phyloP scores from a whole-genome alignment of 1,140 invertebrate species.

The Pteromalus puparum region DNA sequence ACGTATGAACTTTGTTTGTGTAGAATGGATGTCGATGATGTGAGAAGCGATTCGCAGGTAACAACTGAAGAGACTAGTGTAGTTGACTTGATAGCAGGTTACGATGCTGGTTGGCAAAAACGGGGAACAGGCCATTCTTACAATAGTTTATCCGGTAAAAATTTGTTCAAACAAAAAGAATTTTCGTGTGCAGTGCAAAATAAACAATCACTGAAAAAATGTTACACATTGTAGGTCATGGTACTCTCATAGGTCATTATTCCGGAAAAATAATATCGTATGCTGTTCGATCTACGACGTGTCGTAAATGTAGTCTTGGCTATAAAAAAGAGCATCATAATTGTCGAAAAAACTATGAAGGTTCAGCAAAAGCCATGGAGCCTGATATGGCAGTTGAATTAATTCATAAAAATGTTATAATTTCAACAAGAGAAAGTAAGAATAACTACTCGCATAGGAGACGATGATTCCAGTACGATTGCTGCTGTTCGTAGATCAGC shows the following conservation, averaged over 20 bases:
- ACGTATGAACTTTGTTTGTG: neutral
- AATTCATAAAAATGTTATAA: conserved; percentile 26
- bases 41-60: too few relatives aligned
- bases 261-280: conserved; percentile 4
- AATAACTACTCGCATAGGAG: conserved; percentile 30
- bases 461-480: conserved; percentile 50
- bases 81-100: conserved; percentile 17
- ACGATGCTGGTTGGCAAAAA: conserved; percentile 47
- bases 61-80: neutral
- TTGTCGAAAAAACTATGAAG: conserved; percentile 48
- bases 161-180: neutral
- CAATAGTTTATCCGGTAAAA: conserved; percentile 43
- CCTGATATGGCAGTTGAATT: conserved; percentile 47
- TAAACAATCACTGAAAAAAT: neutral
- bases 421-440: conserved; percentile 13
- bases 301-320: conserved; percentile 43
- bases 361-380: conserved; percentile 54
- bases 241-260: conserved; percentile 20
- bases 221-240: conserved; percentile 1
- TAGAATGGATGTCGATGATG: neutral
- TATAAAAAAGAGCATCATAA: conserved; percentile 39
- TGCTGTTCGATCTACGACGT: neutral
- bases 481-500: conserved; percentile 44
- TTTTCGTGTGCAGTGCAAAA: neutral
- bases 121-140: conserved; percentile 44